These are phyloP conservation scores for Cyclophora albipunctata DNA, from an alignment of 2,888 invertebrate species.

Conservation along the genomic window DNA sequence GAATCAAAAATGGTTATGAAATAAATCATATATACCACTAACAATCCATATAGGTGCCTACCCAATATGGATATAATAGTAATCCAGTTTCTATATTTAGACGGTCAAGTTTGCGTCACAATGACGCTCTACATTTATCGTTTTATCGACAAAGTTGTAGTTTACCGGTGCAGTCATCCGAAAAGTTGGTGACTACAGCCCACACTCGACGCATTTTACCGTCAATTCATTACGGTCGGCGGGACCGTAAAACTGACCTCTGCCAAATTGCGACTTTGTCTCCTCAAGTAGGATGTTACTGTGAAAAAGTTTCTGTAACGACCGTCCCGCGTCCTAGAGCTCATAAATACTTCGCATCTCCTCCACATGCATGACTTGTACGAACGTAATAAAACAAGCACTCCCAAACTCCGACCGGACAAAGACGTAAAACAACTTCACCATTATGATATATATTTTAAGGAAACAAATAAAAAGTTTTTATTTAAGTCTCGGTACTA, in stretches of 20 bases:
- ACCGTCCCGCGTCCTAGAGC: constrained; percentile 12
- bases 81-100: constrained; percentile 1
- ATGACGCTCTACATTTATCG: constrained; percentile 39
- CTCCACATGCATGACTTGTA: constrained; percentile 15
- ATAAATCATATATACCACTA: too few species aligned
- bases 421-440: constrained; percentile 5
- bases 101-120: constrained; percentile 26
- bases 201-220: constrained; percentile 49
- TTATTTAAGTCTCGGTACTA: not conserved
- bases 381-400: constrained; percentile 17
- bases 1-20: too few species aligned
- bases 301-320: constrained; percentile 21
- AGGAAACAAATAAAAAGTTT: not conserved
- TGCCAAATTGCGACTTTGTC: constrained; percentile 19
- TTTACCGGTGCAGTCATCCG: constrained; percentile 57
- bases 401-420: constrained; percentile 4
- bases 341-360: constrained; percentile 15
- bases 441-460: not conserved
- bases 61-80: too few species aligned
- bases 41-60: too few species aligned
- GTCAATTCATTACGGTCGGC: constrained; percentile 41
- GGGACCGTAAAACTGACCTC: constrained; percentile 43
- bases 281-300: constrained; percentile 10
- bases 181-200: constrained; percentile 53
- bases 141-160: constrained; percentile 54